Percentiles rank a stretch among this genome's conserved stretches.
Evolutionary conservation across 1,140 invertebrate species (phyloP).

Genomic region (Callitettix versicolor): DNA sequence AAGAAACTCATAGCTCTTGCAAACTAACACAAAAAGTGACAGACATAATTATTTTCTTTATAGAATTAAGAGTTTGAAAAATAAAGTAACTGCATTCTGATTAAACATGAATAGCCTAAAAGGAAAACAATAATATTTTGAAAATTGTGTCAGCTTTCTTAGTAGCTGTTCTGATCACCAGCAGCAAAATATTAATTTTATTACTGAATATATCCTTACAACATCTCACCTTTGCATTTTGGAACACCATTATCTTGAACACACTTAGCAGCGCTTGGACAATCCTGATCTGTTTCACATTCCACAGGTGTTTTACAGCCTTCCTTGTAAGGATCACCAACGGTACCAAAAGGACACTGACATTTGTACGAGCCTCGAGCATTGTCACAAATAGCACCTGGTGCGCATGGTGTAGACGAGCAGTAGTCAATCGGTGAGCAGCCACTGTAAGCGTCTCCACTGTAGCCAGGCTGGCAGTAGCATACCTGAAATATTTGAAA

Average conservation of each 20-base stretch:
- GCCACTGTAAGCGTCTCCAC: slow-evolving; percentile 56
- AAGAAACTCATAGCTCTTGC: too few species aligned
- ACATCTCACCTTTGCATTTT: slow-evolving; percentile 59
- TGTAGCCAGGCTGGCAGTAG: slow-evolving; percentile 76
- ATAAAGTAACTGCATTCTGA: too few species aligned
- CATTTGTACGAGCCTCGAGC: slow-evolving; percentile 71
- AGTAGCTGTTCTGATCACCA: background rate
- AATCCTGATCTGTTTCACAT: slow-evolving; percentile 64
- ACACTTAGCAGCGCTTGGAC: slow-evolving; percentile 65
- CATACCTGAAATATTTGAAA: slow-evolving; percentile 40
- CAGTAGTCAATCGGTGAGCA: slow-evolving; percentile 73
- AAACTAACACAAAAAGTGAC: too few species aligned
- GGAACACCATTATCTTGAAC: slow-evolving; percentile 49
- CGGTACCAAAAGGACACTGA: slow-evolving; percentile 58
- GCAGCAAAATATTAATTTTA: too few species aligned
- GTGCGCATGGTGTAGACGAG: slow-evolving; percentile 63
- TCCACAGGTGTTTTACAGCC: slow-evolving; percentile 68
- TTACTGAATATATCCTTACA: slow-evolving; percentile 15
- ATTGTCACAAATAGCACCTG: slow-evolving; percentile 71
- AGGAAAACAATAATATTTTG: background rate
- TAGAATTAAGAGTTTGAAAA: too few species aligned
- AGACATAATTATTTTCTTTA: too few species aligned
- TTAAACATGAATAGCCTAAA: background rate
- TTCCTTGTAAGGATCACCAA: slow-evolving; percentile 71
- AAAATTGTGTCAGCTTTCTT: background rate